Evolutionary conservation across 1,140 invertebrate species (phyloP).

Genomic region (Diplogasteroides magnus): DNA sequence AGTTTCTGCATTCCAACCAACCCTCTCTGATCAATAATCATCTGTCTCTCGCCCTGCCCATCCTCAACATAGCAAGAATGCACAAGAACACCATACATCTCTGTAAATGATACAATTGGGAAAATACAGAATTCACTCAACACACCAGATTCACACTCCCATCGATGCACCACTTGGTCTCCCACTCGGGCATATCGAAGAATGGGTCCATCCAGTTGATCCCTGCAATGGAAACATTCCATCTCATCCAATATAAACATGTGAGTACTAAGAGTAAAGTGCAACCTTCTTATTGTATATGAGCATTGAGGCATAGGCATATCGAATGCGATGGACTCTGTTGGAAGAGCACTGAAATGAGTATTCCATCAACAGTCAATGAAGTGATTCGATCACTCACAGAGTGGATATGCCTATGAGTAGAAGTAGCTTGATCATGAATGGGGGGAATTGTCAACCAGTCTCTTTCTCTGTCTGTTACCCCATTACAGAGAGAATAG

Average conservation of each 20-base stretch:
- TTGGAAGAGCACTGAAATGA: conserved; percentile 41
- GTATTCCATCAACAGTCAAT: no score
- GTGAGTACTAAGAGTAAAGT: no score
- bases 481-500: no score
- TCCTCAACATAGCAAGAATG: conserved; percentile 53
- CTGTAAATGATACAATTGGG: conserved; percentile 25
- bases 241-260: not conserved
- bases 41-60: conserved; percentile 49
- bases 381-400: no score
- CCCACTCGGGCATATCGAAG: conserved; percentile 50
- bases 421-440: no score
- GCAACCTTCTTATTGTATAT: conserved; percentile 47
- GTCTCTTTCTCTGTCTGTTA: no score
- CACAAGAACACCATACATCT: conserved; percentile 49
- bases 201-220: conserved; percentile 48
- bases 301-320: conserved; percentile 48
- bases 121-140: conserved; percentile 2
- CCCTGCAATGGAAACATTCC: conserved; percentile 30
- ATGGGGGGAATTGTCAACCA: no score
- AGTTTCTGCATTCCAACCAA: no score
- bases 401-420: no score
- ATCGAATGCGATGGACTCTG: conserved; percentile 40
- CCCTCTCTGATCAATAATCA: conserved; percentile 49
- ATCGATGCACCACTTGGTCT: conserved; percentile 51
- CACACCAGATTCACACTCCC: conserved; percentile 51